Evolutionary conservation across 2,113 vertebrate genomes (phyloP).

Genomic region (Ascaphus truei): DNA sequence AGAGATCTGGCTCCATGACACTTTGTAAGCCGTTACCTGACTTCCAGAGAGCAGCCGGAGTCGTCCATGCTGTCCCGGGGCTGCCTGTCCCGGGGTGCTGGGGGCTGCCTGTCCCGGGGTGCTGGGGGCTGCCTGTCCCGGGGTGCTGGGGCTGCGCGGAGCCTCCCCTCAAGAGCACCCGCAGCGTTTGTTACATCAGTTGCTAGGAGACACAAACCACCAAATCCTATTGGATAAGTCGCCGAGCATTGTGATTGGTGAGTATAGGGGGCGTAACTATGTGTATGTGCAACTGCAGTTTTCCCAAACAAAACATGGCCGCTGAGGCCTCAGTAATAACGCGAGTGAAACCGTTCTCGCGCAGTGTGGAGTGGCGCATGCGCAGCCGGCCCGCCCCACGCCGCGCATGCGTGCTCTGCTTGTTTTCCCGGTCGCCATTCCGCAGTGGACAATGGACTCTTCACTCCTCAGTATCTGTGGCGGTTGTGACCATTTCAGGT

Average conservation of each 20-base stretch:
- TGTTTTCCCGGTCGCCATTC: conserved; percentile 29
- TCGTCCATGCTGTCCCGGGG: neutral
- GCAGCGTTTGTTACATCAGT: neutral
- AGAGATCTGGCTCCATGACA: too few relatives aligned
- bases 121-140: neutral
- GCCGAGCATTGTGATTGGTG: neutral
- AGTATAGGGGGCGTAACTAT: neutral
- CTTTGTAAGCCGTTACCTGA: conserved; percentile 27
- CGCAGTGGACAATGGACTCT: conserved; percentile 4
- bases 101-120: neutral
- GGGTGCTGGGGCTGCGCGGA: too few relatives aligned
- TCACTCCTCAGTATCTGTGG: too few relatives aligned
- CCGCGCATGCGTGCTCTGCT: neutral
- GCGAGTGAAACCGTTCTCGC: neutral
- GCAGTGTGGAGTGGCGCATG: rapidly evolving
- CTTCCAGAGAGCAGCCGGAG: conserved; percentile 7
- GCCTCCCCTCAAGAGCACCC: too few relatives aligned
- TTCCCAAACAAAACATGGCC: neutral
- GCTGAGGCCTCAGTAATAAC: neutral
- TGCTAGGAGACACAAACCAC: conserved; percentile 17
- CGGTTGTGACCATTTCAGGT: neutral
- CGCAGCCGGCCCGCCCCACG: neutral
- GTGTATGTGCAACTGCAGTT: neutral
- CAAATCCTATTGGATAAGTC: neutral
- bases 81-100: neutral